These are phyloP conservation scores for Helicoverpa assulta DNA, from an alignment of 2,888 invertebrate species.

Conservation along the genomic window DNA sequence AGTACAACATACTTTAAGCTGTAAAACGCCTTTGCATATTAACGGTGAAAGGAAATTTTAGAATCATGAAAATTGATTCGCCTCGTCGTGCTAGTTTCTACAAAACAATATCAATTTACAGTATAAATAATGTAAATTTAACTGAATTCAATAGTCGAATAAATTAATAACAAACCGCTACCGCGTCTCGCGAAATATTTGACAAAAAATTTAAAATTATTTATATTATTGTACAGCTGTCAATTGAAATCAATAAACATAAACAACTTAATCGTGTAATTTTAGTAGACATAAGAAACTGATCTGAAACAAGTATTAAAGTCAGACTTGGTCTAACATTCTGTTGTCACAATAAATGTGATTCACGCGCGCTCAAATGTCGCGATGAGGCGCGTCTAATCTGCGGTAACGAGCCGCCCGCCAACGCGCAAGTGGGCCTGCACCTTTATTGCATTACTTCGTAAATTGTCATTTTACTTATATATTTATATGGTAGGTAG, in stretches of 20 bases:
- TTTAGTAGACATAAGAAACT: conserved; percentile 39
- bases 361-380: conserved; percentile 59
- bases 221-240: conserved; percentile 21
- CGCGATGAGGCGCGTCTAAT: conserved; percentile 78
- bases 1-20: conserved; percentile 8
- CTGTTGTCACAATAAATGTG: conserved; percentile 61
- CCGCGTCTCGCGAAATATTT: conserved; percentile 13
- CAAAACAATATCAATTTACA: conserved; percentile 7
- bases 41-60: conserved; percentile 4
- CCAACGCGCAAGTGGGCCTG: conserved; percentile 73
- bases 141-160: not conserved
- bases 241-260: conserved; percentile 33
- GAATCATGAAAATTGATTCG: not conserved
- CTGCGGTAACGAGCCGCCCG: conserved; percentile 73
- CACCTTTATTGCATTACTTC: conserved; percentile 65
- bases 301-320: conserved; percentile 43
- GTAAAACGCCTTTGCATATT: not conserved
- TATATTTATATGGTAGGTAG: conserved; percentile 21
- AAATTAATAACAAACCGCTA: conserved; percentile 23
- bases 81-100: not conserved
- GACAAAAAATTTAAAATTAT: conserved; percentile 7
- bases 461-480: conserved; percentile 23
- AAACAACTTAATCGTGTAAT: conserved; percentile 41
- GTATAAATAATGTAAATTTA: conserved; percentile 8
- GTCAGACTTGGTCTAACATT: conserved; percentile 34